Base-by-base conservation (phyloP, 2,113 vertebrate genomes). In the Gopherus flavomarginatus region DNA sequence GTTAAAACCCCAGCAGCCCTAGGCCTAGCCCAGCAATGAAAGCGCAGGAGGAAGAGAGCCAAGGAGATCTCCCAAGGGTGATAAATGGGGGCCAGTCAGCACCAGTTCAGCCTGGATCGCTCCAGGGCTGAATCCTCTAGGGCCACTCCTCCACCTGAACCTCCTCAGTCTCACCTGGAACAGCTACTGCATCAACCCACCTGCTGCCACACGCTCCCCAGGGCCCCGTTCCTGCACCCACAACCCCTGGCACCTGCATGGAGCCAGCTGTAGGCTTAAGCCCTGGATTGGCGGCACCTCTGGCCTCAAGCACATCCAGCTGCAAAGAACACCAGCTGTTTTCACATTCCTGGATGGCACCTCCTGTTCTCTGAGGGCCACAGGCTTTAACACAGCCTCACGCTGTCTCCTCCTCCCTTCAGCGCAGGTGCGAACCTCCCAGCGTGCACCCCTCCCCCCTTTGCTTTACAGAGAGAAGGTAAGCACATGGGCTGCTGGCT, bases 221-320 rank as follows among this genome's bases (percentile, higher is more conserved):
- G 0, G 29, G 24, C 42, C 57, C 12, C 0, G 0, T 52, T 21
- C 81, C 26, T 80, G 56, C 5, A 0, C 24, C 52, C 88, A 91
- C 59, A 13, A 27, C 27, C 11, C 29, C 59, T 52, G 2, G 65
- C 38, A 35, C 44, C 52, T 85, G 62, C 81, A 84, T 81, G 42
- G 79, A n/a, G 87, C 85, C 50, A 0, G 1, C 65, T 0, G 0
- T 2, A 19, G 88, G 90, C 27, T 31, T 65, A 87, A 93, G 82
- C 75, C 89, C 0, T 2, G 29, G 80, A 86, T 54, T 1, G 1
- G 0, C 24, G 14, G 38, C 42, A 26, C 2, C 24, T 47, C 69
- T 38, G 19, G n/a, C 19, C n/a, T 38, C 69, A 9, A 6, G 2
- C 16, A n/a, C 65, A 69, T 38, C 31, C 12, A 72, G 65, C 65